phyloP scores from a whole-genome alignment of 1,140 invertebrate genomes.

The Agraylea sexmaculata region DNA sequence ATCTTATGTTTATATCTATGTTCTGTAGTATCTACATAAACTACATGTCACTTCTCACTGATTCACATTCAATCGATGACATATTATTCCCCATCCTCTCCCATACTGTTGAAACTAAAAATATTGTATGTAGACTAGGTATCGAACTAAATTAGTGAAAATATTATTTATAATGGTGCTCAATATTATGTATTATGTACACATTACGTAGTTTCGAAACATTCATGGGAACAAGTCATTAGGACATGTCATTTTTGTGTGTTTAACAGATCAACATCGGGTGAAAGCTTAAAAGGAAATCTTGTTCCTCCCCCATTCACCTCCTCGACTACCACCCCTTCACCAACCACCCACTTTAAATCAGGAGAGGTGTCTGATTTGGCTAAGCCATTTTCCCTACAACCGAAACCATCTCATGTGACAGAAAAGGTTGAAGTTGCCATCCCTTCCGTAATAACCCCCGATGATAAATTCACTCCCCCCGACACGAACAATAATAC shows the following conservation, averaged over 20 bases:
- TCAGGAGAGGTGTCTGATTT: conserved; percentile 32
- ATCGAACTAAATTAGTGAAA: too few relatives aligned
- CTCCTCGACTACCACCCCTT: conserved; percentile 19
- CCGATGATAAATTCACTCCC: conserved; percentile 2
- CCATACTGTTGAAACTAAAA: too few relatives aligned
- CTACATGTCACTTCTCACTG: too few relatives aligned
- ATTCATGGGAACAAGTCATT: too few relatives aligned
- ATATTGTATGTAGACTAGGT: too few relatives aligned
- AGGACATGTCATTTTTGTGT: conserved; percentile 40
- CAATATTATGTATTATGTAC: too few relatives aligned
- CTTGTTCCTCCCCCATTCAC: conserved; percentile 26
- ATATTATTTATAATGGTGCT: too few relatives aligned
- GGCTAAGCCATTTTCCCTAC: conserved; percentile 31
- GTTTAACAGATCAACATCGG: conserved; percentile 41
- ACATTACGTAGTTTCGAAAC: too few relatives aligned
- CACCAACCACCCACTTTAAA: conserved; percentile 21
- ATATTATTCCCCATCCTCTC: too few relatives aligned
- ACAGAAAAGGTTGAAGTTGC: not conserved
- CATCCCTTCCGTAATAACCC: conserved; percentile 1
- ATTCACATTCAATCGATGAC: too few relatives aligned
- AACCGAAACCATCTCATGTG: conserved; percentile 1
- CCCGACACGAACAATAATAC: conserved; percentile 2
- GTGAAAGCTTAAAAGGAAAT: conserved; percentile 35
- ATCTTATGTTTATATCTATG: too few relatives aligned
- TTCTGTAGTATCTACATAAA: too few relatives aligned